phyloP scores from a whole-genome alignment of 2,113 vertebrate species.

The Phyllostomus discolor region DNA sequence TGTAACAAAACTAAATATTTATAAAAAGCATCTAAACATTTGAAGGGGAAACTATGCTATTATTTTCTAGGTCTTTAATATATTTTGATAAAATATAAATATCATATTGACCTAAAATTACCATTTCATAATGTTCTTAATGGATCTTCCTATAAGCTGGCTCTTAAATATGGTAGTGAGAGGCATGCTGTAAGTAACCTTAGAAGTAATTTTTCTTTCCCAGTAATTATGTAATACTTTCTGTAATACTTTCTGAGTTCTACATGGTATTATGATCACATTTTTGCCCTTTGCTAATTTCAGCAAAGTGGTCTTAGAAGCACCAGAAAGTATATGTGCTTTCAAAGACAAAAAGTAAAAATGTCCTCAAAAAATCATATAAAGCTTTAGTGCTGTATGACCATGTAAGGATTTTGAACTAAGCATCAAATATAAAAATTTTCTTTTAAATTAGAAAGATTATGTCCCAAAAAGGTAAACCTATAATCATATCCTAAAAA shows the following conservation, averaged over 20 bases:
- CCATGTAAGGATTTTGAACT: neutral
- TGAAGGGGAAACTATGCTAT: neutral
- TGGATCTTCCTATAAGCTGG: neutral
- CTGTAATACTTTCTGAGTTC: neutral
- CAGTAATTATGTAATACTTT: neutral
- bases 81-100: neutral
- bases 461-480: neutral
- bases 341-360: neutral
- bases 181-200: neutral
- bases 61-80: neutral
- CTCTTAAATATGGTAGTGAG: neutral
- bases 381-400: neutral
- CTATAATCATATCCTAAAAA: neutral
- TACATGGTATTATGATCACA: neutral
- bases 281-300: neutral
- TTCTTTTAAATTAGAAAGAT: neutral
- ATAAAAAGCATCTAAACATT: neutral
- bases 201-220: neutral
- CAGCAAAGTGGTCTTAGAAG: neutral
- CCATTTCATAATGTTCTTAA: neutral
- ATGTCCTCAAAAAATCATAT: neutral
- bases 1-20: neutral
- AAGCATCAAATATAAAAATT: neutral
- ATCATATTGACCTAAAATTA: neutral
- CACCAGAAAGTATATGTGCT: neutral